Base-by-base conservation (phyloP, 2,113 vertebrate species). In the Cervus canadensis region DNA sequence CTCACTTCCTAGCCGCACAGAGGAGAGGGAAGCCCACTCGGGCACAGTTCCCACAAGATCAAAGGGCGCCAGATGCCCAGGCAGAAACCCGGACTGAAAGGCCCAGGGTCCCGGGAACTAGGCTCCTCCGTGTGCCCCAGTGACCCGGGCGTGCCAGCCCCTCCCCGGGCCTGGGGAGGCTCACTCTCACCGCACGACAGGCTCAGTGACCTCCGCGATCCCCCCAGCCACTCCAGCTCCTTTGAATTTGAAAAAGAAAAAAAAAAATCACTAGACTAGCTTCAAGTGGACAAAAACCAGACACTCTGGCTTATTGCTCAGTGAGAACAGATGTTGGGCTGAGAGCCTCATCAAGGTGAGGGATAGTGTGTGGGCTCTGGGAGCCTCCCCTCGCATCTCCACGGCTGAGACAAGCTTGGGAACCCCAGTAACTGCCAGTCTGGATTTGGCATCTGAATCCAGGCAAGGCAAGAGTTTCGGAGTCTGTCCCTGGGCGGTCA, bases 261-360 rank as follows among this genome's bases (percentile, higher is more conserved):
- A 25, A 25, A 36, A 30, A 97, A 59, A n/a, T 60, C 95, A 12
- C 78, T 84, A 93, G 97, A 98, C 98, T 98, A 98, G 98, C 97
- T 98, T 98, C 98, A 98, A 98, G 98, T 96, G 98, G 98, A 99
- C 98, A 98, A 97, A 99, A 98, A 97, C 98, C 99, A 99, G 99
- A 98, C 96, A 97, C 98, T 97, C 94, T 94, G 98, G 97, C 97
- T 96, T 98, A 95, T 94, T 96, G 97, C 94, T 98, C 99, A 98
- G 98, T 97, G 98, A 98, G 98, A 99, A 98, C 98, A 99, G 99
- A 98, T 98, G 98, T 98, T 98, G 96, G 98, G 97, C 98, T 95
- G 96, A 98, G 98, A 93, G 98, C 98, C 98, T 98, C 98, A 86
- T 98, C 94, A 94, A 97, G 98, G 97, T 98, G 98, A 98, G 97